Evolutionary conservation across 1,140 invertebrate species (phyloP), one percentile per base, ranked within the genome.

Genomic region (Megalopta genalis): DNA sequence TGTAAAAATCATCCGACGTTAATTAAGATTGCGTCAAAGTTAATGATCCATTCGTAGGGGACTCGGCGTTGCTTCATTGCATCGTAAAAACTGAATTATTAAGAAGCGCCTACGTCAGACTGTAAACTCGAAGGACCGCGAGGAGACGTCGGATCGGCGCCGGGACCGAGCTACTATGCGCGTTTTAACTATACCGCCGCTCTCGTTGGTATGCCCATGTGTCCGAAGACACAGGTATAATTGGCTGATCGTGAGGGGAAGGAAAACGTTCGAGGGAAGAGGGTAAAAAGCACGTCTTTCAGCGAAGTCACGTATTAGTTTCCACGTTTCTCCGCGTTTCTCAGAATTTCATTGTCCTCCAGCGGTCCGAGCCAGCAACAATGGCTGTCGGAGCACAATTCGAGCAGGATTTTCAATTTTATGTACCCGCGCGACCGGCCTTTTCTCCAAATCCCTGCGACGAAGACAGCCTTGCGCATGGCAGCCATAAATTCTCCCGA

Each of bases 311-410:
- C 69, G 54, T 68, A 82, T 78, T 60, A 73, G 70, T 65, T 42
- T 32, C 42, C 62, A 67, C 79, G 68, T 86, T 86, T 82, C 83
- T 71, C 37, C 62, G 71, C 79, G 64, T 86, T 83, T 85, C 83
- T 71, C 69, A 73, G 81, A 78, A 86, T 86, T 84, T 84, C 84
- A 86, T 86, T 86, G 84, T 67, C 70, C 85, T 63, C 52, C 66
- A 64, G 74, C 71, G 80, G 70, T 65, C 57, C 52, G 64, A 66
- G 39, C 81, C 49, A 46, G 80, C 79, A 81, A 86, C 85, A 86
- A 86, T 86, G 74, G 68, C 57, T 72, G 39, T 72, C 70, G 3
- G 65, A 67, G 72, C 68, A 78, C 81, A 81, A 86, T 86, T 76
- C 85, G 70, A 71, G 57, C 32, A 70, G 81, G 73, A 86, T 86